Percentiles rank a stretch among this genome's conserved stretches.
phyloP scores from a whole-genome alignment of 2,888 invertebrate species.

The Drosophila nr. perissopoda region DNA sequence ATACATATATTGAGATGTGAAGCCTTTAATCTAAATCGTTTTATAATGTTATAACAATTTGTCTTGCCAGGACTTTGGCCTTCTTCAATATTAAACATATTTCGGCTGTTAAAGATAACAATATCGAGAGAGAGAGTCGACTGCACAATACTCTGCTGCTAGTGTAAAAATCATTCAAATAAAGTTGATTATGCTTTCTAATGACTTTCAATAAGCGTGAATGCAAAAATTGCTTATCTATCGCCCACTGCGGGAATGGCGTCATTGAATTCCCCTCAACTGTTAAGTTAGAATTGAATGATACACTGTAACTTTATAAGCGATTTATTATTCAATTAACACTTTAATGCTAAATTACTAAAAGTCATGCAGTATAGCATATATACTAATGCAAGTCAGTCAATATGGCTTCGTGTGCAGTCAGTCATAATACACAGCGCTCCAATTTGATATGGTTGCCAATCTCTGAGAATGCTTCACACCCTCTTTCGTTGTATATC shows the following conservation, averaged over 20 bases:
- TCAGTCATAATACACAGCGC: background rate
- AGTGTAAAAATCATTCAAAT: background rate
- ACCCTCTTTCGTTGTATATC: conserved; percentile 26
- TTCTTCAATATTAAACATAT: conserved; percentile 9
- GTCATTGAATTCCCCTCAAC: conserved; percentile 14
- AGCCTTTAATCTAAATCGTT: conserved; percentile 53
- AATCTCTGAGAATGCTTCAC: conserved; percentile 32
- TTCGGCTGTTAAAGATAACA: conserved; percentile 28
- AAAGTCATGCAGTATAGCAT: conserved; percentile 18
- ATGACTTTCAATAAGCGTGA: background rate
- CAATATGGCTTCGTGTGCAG: conserved; percentile 9
- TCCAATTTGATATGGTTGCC: conserved; percentile 44
- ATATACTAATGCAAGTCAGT: background rate
- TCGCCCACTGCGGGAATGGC: conserved; percentile 3
- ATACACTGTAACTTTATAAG: conserved; percentile 4
- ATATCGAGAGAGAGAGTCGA: background rate
- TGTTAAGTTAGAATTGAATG: conserved; percentile 1
- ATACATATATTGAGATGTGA: conserved; percentile 8
- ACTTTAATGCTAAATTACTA: conserved; percentile 39
- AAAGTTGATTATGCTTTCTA: background rate
- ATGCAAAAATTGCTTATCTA: conserved; percentile 24
- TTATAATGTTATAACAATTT: conserved; percentile 46
- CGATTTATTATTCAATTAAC: conserved; percentile 41
- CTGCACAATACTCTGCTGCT: background rate
- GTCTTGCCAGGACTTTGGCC: conserved; percentile 17